Evolutionary conservation across 1,140 invertebrate species (phyloP), one percentile per base, ranked within the genome.

Genomic region (Drosophila sechellia): DNA sequence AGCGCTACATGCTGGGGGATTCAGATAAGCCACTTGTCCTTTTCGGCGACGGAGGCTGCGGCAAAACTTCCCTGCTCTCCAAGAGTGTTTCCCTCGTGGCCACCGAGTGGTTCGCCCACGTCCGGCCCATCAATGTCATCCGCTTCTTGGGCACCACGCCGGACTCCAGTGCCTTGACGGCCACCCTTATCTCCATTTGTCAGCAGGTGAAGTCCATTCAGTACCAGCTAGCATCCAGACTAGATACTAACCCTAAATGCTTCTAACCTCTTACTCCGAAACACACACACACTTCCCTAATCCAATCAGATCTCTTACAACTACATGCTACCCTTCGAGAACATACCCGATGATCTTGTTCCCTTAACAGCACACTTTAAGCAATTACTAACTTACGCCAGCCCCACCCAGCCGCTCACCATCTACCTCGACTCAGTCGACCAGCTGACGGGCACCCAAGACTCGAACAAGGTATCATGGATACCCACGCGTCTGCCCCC

Each of bases 101-200:
- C 11, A 94, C 93, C 20, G 93, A 93, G 34, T 98, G 97, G 97
- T 95, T 97, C 55, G 90, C 93, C 39, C 94, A 94, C 12, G 95
- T 94, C 4, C 95, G 95, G 75, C 97, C 98, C 4, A 95, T 98
- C 4, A 96, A 97, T 89, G 95, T 99, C 60, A 95, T 99, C 27
- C 94, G 98, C 74, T 99, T 99, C 92, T 94, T 99, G 11, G 98
- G 98, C 13, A 99, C 98, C 6, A 99, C 98, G 8, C 98, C 98
- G 11, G 98, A 99, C 89, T 98, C 97, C 68, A 98, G 97, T 69
- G 97, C 97, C 42, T 94, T 99, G 31, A 97, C 97, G 3, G 98
- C 98, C 0, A 97, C 98, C 4, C 93, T 99, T 10, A 98, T 98
- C 60, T 99, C 97, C 50, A 97, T 99, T 70, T 99, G 98, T 93